Conservation (phyloP, 2,113 vertebrate species). For the Leucosticte australis region DNA sequence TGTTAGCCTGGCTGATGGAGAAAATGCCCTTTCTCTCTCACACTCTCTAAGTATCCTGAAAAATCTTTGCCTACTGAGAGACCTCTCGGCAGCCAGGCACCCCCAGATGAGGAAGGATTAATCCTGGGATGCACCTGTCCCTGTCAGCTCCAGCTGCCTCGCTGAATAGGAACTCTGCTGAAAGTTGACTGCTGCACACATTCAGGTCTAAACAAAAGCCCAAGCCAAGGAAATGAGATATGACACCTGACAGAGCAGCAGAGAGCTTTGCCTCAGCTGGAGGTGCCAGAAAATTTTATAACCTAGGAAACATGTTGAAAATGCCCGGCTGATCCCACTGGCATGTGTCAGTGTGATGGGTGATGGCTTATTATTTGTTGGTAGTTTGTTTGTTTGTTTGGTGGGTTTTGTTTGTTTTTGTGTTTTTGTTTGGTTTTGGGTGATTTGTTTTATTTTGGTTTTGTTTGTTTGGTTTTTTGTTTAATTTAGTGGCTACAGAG, state of each 20-base stretch:
- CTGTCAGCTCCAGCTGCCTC: background rate
- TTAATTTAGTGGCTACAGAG: background rate
- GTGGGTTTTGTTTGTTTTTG: background rate
- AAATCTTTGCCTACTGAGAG: background rate
- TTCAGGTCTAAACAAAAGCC: slow-evolving; percentile 3
- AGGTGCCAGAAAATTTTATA: background rate
- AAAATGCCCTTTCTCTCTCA: background rate
- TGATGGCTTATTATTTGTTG: background rate
- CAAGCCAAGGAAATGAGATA: background rate
- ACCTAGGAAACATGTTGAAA: background rate
- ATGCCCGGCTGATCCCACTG: background rate
- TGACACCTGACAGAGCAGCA: background rate
- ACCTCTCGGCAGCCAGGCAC: background rate
- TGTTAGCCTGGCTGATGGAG: background rate
- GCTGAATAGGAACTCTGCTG: background rate
- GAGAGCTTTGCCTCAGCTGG: slow-evolving; percentile 25
- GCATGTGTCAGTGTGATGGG: background rate
- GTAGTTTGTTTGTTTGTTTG: background rate
- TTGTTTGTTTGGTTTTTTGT: background rate
- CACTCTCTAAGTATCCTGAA: background rate
- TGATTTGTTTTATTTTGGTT: background rate
- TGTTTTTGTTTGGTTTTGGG: background rate
- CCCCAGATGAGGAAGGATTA: background rate
- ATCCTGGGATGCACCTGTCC: background rate
- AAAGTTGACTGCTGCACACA: background rate